These are phyloP conservation scores for Podocnemis expansa DNA, from an alignment of 2,113 vertebrate species.

Conservation along the genomic window DNA sequence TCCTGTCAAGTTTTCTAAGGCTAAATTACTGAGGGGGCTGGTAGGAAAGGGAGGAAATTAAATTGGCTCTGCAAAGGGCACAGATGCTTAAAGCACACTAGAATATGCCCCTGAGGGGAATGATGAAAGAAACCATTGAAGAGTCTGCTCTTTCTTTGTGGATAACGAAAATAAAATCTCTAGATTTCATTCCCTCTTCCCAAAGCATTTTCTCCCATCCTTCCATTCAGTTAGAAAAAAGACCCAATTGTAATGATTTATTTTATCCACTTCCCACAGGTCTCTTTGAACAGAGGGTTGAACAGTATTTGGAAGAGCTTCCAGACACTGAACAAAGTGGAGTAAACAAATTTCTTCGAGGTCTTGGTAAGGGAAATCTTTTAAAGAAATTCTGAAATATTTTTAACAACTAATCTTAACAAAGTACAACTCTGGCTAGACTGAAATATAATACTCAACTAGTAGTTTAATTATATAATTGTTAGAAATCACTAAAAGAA, in stretches of 20 bases:
- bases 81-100: neutral
- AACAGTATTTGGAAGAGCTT: conserved; percentile 97
- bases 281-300: conserved; percentile 95
- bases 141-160: neutral
- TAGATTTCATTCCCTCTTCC: neutral
- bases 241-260: neutral
- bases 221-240: neutral
- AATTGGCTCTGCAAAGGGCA: accelerated
- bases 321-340: conserved; percentile 98
- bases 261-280: conserved; percentile 73
- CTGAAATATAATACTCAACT: neutral
- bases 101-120: neutral
- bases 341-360: conserved; percentile 97
- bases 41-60: accelerated
- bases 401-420: accelerated
- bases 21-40: neutral
- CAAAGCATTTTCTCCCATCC: accelerated
- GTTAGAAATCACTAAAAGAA: neutral
- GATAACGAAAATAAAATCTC: neutral
- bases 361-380: conserved; percentile 86
- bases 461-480: neutral
- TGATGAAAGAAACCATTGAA: neutral
- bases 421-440: neutral
- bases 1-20: neutral
- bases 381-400: neutral